These are phyloP conservation scores for Diploptera punctata DNA, from an alignment of 2,888 invertebrate genomes.

Conservation along the genomic window DNA sequence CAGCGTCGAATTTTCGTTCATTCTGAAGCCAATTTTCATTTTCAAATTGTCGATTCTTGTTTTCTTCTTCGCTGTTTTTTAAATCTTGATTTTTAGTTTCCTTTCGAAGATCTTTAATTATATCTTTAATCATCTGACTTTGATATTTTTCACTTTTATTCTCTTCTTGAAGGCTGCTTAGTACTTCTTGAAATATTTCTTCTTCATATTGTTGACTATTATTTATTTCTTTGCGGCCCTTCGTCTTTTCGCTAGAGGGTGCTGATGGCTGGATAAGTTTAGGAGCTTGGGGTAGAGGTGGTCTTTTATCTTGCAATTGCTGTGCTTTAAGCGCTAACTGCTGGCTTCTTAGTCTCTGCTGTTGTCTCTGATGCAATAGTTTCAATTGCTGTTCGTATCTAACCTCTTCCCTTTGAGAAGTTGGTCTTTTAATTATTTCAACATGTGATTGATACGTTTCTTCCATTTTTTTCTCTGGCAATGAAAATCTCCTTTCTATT, in stretches of 20 bases:
- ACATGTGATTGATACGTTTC: background rate
- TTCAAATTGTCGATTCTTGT: too few species aligned
- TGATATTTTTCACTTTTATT: too few species aligned
- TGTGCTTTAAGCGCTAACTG: background rate
- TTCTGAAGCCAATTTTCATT: background rate
- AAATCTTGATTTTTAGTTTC: too few species aligned
- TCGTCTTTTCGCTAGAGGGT: too few species aligned
- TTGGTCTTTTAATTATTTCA: background rate
- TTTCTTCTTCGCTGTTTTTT: too few species aligned
- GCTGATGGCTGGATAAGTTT: too few species aligned
- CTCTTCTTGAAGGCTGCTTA: background rate
- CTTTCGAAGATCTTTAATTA: too few species aligned
- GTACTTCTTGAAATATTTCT: too few species aligned
- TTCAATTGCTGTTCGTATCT: slow-evolving; percentile 6
- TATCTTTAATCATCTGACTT: too few species aligned
- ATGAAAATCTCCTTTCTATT: slow-evolving; percentile 4
- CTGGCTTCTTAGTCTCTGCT: background rate
- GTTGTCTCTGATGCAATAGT: slow-evolving; percentile 9
- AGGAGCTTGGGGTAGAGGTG: too few species aligned
- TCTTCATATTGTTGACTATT: too few species aligned
- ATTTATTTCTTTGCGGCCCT: too few species aligned
- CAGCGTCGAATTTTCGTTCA: slow-evolving; percentile 48
- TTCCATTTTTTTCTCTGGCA: slow-evolving; percentile 10
- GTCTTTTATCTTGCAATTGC: background rate
- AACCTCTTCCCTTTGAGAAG: background rate